Base-by-base conservation (phyloP, 2,113 vertebrate genomes). In the Octodon degus region DNA sequence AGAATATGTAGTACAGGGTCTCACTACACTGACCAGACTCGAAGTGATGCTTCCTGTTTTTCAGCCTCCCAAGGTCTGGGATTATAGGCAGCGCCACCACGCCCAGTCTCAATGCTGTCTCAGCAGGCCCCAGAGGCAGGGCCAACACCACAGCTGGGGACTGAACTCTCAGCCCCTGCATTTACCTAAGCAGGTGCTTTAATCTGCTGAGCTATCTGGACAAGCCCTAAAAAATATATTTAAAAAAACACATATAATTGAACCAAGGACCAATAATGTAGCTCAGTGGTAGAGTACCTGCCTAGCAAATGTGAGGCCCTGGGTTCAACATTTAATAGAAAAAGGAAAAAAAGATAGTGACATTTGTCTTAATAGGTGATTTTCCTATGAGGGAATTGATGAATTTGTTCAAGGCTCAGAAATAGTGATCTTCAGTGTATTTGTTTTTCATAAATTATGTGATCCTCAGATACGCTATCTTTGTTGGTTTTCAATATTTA, bases 381-480 rank as follows among this genome's bases (percentile, higher is more conserved):
- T 87, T 94, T 89, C 63, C 72, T 53, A 60, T 88, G 43, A 81
- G 4, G 67, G 16, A 93, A 85, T 63, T 96, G 72, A 81, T 95
- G 14, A 70, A 65, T 97, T 86, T 95, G 70, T 91, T 94, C 62
- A 74, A 13, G 89, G 14, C 88, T 91, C 47, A 17, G 17, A 93
- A 83, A 67, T 43, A 91, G 27, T 92, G 72, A 70, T 67, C 47
- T 93, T 88, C 95, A 79, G 68, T 80, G 5, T 93, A 81, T 24
- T 81, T 24, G 34, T 82, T 43, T 83, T 13, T 97, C 70, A 85
- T 1, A 88, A 85, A 90, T 90, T 77, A 90, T 22, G 85, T 6
- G 20, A 50, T 81, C 70, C 76, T 90, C n/a, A 88, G 62, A 68
- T 20, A 74, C 1, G 47, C 22, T 81, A 2, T 43, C 27, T 94